These are phyloP conservation scores for Macrobrachium rosenbergii DNA, from an alignment of 1,140 invertebrate genomes.

Conservation along the genomic window DNA sequence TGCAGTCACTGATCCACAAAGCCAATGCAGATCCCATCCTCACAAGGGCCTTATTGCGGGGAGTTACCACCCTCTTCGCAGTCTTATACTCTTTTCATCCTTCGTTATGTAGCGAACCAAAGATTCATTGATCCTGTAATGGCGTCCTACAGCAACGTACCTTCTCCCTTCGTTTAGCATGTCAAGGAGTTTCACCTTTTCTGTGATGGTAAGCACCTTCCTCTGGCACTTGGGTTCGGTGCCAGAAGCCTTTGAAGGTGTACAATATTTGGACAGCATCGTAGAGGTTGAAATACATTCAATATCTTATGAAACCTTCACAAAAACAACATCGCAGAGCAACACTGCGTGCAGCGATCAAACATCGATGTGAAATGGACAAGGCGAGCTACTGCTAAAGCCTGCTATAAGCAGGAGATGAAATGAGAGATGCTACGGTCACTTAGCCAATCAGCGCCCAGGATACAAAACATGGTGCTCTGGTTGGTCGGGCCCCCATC, in stretches of 20 bases:
- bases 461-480: too few relatives aligned
- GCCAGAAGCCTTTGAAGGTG: conserved; percentile 25
- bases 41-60: too few relatives aligned
- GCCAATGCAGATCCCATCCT: too few relatives aligned
- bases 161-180: conserved; percentile 59
- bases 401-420: too few relatives aligned
- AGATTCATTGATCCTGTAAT: conserved; percentile 54
- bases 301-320: background rate
- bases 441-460: too few relatives aligned
- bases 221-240: conserved; percentile 10
- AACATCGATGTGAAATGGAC: too few relatives aligned
- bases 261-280: conserved; percentile 13
- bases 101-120: background rate
- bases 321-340: background rate
- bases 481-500: background rate
- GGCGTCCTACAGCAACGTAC: conserved; percentile 38
- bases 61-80: too few relatives aligned
- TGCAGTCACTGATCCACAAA: too few relatives aligned
- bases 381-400: too few relatives aligned
- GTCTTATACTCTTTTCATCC: conserved; percentile 7
- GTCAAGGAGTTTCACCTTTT: conserved; percentile 57
- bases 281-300: background rate
- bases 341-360: too few relatives aligned
- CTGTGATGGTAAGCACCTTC: conserved; percentile 53
- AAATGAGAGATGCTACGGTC: too few relatives aligned